Percentiles rank a stretch among this genome's conserved stretches.
These are phyloP conservation scores for Drosophila navojoa DNA, from an alignment of 1,140 invertebrate species.

Conservation along the genomic window DNA sequence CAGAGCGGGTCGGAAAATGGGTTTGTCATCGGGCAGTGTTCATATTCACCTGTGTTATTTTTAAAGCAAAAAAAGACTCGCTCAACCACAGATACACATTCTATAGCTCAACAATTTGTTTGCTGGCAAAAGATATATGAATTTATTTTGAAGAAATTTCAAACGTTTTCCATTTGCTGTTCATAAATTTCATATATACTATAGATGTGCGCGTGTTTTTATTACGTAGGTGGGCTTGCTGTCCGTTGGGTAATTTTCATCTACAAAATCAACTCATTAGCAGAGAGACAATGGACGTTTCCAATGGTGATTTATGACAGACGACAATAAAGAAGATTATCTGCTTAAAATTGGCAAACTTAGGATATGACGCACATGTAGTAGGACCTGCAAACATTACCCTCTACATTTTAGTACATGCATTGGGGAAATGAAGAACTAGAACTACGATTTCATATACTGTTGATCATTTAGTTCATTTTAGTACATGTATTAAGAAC, in stretches of 20 bases:
- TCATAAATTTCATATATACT: constrained; percentile 26
- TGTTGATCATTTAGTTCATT: no score
- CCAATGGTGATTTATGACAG: constrained; percentile 26
- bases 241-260: constrained; percentile 65
- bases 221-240: constrained; percentile 43
- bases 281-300: constrained; percentile 30
- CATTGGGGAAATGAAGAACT: no score
- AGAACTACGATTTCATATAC: no score
- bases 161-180: constrained; percentile 11
- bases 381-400: no score
- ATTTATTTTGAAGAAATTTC: constrained; percentile 40
- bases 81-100: constrained; percentile 65
- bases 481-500: no score
- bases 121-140: constrained; percentile 39
- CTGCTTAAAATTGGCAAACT: no score
- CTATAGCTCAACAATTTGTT: constrained; percentile 63
- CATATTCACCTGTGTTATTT: constrained; percentile 73
- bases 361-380: no score
- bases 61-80: constrained; percentile 54
- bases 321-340: constrained; percentile 3
- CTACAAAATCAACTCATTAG: constrained; percentile 6
- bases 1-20: constrained; percentile 40
- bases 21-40: constrained; percentile 58
- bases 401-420: neutral
- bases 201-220: constrained; percentile 29